Conservation (phyloP, 2,888 invertebrate genomes). For the Dilophus febrilis region DNA sequence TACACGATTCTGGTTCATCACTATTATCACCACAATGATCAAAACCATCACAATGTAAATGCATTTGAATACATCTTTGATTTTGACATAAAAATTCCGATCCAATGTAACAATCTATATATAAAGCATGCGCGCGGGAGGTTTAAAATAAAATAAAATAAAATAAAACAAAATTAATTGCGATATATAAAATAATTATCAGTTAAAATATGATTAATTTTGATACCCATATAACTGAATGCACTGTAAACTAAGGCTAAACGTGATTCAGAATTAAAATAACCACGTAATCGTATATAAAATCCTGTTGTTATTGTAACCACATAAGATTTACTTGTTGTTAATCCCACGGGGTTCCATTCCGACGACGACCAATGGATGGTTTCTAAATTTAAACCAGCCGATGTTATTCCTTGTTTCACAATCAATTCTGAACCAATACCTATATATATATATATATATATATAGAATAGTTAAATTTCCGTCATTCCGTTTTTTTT, state of each 20-base stretch:
- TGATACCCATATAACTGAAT: slow-evolving; percentile 49
- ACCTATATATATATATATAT: too few relatives aligned
- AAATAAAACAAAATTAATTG: neutral
- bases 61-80: slow-evolving; percentile 47
- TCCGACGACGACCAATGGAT: slow-evolving; percentile 20
- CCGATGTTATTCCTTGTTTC: slow-evolving; percentile 50
- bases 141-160: too few relatives aligned
- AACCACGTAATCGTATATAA: slow-evolving; percentile 48
- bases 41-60: slow-evolving; percentile 54
- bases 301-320: slow-evolving; percentile 45
- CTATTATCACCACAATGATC: slow-evolving; percentile 60
- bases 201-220: neutral
- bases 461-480: too few relatives aligned
- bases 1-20: slow-evolving; percentile 47
- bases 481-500: too few relatives aligned
- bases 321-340: slow-evolving; percentile 39
- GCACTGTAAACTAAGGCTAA: slow-evolving; percentile 51
- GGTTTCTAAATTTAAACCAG: slow-evolving; percentile 38
- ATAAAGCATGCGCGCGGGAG: too few relatives aligned
- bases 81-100: slow-evolving; percentile 55
- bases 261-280: slow-evolving; percentile 42
- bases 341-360: slow-evolving; percentile 19
- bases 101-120: slow-evolving; percentile 47
- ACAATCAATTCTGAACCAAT: slow-evolving; percentile 37
- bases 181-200: neutral